Evolutionary conservation across 2,797 vertebrate species (phyloP).

Genomic region (Selene dorsalis): DNA sequence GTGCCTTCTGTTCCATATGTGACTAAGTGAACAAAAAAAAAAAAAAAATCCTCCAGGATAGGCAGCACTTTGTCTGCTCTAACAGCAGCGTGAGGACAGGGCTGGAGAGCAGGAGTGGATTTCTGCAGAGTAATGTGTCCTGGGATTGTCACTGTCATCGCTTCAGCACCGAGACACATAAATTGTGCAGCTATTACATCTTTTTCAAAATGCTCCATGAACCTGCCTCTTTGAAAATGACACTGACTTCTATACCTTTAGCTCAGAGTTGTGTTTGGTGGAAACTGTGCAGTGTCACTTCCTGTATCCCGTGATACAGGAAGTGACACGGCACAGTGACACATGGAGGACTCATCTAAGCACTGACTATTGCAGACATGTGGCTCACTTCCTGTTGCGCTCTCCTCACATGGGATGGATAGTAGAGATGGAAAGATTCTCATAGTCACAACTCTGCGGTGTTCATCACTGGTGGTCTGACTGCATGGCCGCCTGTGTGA

Average conservation of each 20-base stretch:
- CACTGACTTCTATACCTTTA: not conserved
- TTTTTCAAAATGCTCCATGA: not conserved
- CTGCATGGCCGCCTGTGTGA: not conserved
- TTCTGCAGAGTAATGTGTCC: conserved; percentile 16
- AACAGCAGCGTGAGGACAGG: conserved; percentile 22
- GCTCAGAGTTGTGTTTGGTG: not conserved
- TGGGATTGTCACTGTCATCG: conserved; percentile 1
- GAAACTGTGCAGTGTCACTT: not conserved
- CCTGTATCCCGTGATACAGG: not conserved
- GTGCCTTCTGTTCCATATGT: conserved; percentile 83
- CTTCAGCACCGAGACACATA: conserved; percentile 6
- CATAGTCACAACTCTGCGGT: not conserved
- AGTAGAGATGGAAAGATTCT: conserved; percentile 23
- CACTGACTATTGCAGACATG: conserved; percentile 19
- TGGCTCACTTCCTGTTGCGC: conserved; percentile 24
- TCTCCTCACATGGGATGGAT: not conserved
- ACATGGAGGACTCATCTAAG: conserved; percentile 10
- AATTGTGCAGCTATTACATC: not conserved
- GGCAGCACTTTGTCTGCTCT: conserved; percentile 33
- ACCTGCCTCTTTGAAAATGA: too few species aligned
- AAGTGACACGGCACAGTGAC: too few species aligned
- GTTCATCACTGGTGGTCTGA: not conserved
- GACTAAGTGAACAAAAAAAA: conserved; percentile 71
- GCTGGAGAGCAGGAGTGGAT: not conserved
- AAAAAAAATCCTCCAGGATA: not conserved